Conservation (phyloP, 37 sponge, comb jelly and placozoan genomes). For the Geodia barretti region DNA sequence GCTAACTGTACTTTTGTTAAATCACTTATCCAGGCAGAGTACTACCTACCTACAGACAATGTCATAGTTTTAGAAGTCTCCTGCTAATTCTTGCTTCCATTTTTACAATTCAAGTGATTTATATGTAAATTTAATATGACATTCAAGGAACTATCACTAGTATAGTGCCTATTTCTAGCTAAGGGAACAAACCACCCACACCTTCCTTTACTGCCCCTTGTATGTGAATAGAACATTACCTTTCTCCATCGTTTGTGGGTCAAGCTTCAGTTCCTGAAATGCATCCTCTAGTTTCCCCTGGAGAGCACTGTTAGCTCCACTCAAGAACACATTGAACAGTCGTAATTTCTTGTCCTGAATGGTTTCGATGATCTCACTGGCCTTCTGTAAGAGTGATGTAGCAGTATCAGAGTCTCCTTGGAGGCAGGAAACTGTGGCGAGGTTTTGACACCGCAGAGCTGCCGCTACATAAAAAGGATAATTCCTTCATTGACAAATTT, state of each 20-base stretch:
- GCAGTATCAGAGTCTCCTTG: slow-evolving; percentile 1
- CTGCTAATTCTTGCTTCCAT: too few relatives aligned
- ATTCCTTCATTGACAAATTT: too few relatives aligned
- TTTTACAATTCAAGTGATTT: too few relatives aligned
- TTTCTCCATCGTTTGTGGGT: neutral
- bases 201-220: too few relatives aligned
- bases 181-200: too few relatives aligned
- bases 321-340: neutral
- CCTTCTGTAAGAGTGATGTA: neutral
- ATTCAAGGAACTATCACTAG: too few relatives aligned
- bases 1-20: too few relatives aligned
- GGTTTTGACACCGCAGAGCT: slow-evolving; percentile 5
- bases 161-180: too few relatives aligned
- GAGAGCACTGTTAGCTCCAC: neutral
- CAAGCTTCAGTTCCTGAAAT: neutral
- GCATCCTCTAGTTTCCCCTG: neutral
- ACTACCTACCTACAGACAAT: too few relatives aligned
- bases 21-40: too few relatives aligned
- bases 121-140: too few relatives aligned
- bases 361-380: neutral
- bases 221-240: neutral
- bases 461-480: neutral
- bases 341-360: neutral
- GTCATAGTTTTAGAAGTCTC: too few relatives aligned
- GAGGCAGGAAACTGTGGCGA: neutral